Conservation (phyloP, 2,113 vertebrate species). For the Rostratula benghalensis region DNA sequence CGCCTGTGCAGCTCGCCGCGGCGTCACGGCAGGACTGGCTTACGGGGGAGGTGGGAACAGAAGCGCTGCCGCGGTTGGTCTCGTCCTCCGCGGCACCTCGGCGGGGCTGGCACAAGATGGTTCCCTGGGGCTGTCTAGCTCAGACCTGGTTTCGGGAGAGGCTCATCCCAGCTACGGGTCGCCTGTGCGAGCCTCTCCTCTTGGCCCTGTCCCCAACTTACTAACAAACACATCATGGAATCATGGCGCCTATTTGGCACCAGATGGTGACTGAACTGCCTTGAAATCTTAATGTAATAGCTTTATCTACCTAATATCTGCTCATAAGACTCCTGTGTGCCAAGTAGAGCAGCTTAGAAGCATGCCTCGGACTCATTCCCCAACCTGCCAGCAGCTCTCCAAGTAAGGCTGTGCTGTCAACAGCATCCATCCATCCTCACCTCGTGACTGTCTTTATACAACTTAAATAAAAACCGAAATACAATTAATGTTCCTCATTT, state of each 20-base stretch:
- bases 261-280: background rate
- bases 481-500: background rate
- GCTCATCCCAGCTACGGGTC: background rate
- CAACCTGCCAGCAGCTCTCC: background rate
- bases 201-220: background rate
- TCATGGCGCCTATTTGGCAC: background rate
- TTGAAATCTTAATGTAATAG: background rate
- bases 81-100: no score
- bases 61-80: no score
- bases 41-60: no score
- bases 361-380: background rate
- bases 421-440: background rate
- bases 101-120: background rate
- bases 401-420: background rate
- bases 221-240: no score
- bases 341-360: background rate
- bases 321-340: background rate
- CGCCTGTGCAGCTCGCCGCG: no score
- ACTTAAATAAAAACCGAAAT: background rate
- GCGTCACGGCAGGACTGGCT: no score
- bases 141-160: background rate
- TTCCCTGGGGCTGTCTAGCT: background rate
- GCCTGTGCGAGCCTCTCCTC: background rate
- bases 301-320: background rate
- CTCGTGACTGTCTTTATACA: background rate